phyloP scores from a whole-genome alignment of 2,797 vertebrate genomes.

The Limnodromus scolopaceus region DNA sequence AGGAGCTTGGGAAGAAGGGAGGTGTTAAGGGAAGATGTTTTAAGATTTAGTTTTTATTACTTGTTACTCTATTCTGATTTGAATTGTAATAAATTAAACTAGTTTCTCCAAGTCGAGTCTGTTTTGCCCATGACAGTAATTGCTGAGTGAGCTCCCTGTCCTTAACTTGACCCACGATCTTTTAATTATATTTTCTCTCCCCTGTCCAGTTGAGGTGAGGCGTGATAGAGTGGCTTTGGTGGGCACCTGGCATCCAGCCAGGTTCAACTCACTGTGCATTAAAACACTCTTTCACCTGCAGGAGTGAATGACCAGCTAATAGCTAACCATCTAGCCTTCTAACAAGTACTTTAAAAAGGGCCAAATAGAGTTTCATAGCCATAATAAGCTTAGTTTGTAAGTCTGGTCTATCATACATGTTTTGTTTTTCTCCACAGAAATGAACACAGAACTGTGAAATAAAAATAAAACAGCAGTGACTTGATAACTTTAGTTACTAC shows the following conservation, averaged over 20 bases:
- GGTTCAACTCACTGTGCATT: fast-evolving
- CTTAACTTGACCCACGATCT: fast-evolving
- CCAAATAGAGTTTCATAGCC: too few species aligned
- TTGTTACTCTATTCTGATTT: not conserved
- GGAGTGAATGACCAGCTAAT: not conserved
- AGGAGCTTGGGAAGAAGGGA: not conserved
- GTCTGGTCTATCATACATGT: fast-evolving
- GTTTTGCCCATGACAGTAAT: not conserved
- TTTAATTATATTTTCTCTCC: not conserved
- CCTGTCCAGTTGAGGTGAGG: not conserved
- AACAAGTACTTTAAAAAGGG: not conserved
- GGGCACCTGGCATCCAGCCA: not conserved
- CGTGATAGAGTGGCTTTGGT: not conserved
- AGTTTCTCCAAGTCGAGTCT: not conserved
- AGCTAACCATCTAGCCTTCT: not conserved
- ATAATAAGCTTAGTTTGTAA: not conserved
- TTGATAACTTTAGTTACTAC: not conserved
- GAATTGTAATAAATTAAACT: not conserved
- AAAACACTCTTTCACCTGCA: not conserved
- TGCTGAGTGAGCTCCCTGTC: not conserved
- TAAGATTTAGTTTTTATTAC: not conserved
- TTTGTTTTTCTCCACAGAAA: not conserved
- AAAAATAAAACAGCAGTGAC: not conserved
- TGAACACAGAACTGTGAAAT: not conserved
- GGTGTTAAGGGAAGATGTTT: not conserved